Base-by-base conservation (phyloP, 2,113 vertebrate genomes). In the Illadopsis cleaveri region DNA sequence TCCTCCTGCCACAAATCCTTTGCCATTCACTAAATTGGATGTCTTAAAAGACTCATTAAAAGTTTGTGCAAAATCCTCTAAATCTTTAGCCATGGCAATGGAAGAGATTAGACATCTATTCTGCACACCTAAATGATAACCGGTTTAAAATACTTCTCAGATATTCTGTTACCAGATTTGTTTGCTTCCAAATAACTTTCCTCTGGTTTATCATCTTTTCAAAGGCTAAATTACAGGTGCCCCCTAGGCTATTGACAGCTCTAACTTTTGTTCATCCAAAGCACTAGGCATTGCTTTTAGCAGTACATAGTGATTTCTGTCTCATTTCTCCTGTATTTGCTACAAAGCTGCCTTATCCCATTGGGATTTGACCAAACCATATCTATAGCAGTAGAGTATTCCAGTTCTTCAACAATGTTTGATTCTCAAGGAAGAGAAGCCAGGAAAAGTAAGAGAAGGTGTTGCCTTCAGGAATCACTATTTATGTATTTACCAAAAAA, bases 211-310 rank as follows among this genome's bases (percentile, higher is more conserved):
- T 81, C 37, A 45, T 65, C 38, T 91, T 79, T 61, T 51, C 73
- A 90, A 93, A 95, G 57, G 37, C 47, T 60, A 90, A 80, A 68
- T 94, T 96, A 85, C n/a, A 88, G n/a, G 76, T 83, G 5, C 33
- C 60, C 21, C 73, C 47, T 77, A 76, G 30, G 48, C 90, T 90
- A 62, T 89, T 80, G 94, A 64, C 69, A 65, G 61, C 45, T 66
- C 16, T 65, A 82, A 92, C 76, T 96, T 79, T 76, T 96, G 12
- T 95, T 96, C 94, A 91, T 87, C 44, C 90, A 93, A 94, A 85
- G 51, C 68, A 73, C 33, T 73, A 95, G 45, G 25, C 33, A 70
- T 28, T 91, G 72, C 71, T 95, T 97, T 97, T 83, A 94, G 82
- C 48, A 80, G 42, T 65, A 83, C 20, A 37, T 91, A 90, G 61